These are phyloP conservation scores for Pseudachorutes palmiensis DNA, from an alignment of 1,140 invertebrate species.

Conservation along the genomic window DNA sequence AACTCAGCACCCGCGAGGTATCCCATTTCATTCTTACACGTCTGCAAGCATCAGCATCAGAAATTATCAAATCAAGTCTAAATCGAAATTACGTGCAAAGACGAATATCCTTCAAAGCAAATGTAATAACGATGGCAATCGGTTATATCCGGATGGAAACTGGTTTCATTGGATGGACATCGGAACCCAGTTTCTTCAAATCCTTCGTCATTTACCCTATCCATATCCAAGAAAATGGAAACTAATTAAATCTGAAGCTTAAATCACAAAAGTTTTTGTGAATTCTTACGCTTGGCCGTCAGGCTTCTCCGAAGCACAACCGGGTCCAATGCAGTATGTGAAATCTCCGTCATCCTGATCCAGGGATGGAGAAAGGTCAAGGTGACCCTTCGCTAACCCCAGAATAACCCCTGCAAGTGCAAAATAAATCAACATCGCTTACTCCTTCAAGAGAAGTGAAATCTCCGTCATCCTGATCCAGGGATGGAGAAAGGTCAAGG, in stretches of 20 bases:
- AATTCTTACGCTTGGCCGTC: background rate
- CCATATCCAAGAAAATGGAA: background rate
- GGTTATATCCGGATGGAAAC: background rate
- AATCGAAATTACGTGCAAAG: background rate
- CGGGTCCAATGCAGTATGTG: slow-evolving; percentile 1
- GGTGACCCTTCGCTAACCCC: background rate
- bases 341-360: background rate
- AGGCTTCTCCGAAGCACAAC: background rate
- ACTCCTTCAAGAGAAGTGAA: background rate
- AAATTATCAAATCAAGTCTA: background rate
- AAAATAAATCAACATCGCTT: background rate
- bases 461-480: too few relatives aligned
- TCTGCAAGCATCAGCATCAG: slow-evolving; percentile 1
- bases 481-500: background rate
- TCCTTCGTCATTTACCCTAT: background rate
- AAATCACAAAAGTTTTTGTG: background rate
- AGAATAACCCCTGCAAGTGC: background rate
- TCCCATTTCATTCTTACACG: background rate
- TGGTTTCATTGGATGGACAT: background rate
- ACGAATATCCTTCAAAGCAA: background rate
- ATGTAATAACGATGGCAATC: slow-evolving; percentile 1
- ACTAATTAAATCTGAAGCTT: background rate
- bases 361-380: background rate
- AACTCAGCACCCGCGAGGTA: background rate
- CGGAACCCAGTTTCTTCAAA: background rate